Base-by-base conservation (phyloP, 1,140 invertebrate genomes). In the Euborellia annulipes region DNA sequence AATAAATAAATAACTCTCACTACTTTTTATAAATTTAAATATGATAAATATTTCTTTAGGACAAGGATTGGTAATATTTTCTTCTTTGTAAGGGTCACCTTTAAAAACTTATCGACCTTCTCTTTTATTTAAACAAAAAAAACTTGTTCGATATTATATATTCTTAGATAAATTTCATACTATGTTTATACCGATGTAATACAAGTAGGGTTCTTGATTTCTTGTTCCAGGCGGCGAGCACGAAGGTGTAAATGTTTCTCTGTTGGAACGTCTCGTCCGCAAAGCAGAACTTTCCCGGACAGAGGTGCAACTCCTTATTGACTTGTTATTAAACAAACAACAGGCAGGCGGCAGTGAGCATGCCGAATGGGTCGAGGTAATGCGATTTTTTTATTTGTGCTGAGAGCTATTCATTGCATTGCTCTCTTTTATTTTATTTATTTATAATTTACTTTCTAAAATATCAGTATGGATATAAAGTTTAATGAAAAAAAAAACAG, bases 281-380 rank as follows among this genome's bases (percentile, higher is more conserved):
- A 78, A 79, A 52, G 79, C 84, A 42, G 75, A 83, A 46, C 67
- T 92, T 0, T 85, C 81, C 50, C 79, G 83, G 46, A 77, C 73
- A 37, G 88, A 92, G 62, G 81, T 89, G 48, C 87, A 92, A 66
- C 78, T 81, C 48, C 68, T 92, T 9, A 90, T 90, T 55, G 86
- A 92, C 60, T 75, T 83, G 45, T 67, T 92, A 38, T 65, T 92
- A 21, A 88, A 90, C 62, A 88, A 87, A 57, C 82, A 85, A 59
- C 76, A 83, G 56, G 82, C 84, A 55, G 78, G 76, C 51, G 75
- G 76, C 1, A 59, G 66, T 45, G 72, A 79, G 46, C 75, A 82
- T 50, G 76, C 81, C 17, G 83, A 88, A 52, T 92, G 88, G 87
- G 82, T 79, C 30, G 86, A 87, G 71, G 77, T 79, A 62, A 62